Conservation (phyloP, 2,888 invertebrate genomes). For the Chironomus riparius region DNA sequence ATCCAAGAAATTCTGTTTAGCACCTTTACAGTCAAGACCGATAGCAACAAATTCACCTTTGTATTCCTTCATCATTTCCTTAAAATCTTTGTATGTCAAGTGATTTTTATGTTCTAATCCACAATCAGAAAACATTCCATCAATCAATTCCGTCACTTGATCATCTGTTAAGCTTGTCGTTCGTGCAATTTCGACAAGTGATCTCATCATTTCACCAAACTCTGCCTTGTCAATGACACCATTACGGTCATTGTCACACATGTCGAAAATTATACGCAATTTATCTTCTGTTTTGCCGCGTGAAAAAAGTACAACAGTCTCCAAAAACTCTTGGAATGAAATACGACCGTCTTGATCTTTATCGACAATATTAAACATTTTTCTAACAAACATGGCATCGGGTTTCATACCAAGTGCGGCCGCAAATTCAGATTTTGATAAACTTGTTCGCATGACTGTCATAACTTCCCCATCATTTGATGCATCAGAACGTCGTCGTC, state of each 20-base stretch:
- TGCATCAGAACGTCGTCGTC: constrained; percentile 61
- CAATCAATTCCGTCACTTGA: constrained; percentile 84
- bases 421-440: constrained; percentile 88
- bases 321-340: constrained; percentile 91
- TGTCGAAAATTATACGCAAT: constrained; percentile 87
- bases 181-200: constrained; percentile 84
- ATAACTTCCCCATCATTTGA: constrained; percentile 73
- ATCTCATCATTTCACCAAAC: constrained; percentile 85
- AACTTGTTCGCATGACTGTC: constrained; percentile 85
- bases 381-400: constrained; percentile 88
- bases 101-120: constrained; percentile 84
- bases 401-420: constrained; percentile 92
- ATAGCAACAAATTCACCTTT: constrained; percentile 93
- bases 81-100: constrained; percentile 84
- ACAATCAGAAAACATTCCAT: constrained; percentile 89
- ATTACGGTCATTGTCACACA: constrained; percentile 93
- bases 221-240: constrained; percentile 91
- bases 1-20: constrained; percentile 89
- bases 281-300: constrained; percentile 90
- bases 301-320: constrained; percentile 86
- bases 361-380: constrained; percentile 97
- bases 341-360: constrained; percentile 89
- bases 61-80: constrained; percentile 93
- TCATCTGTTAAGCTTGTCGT: constrained; percentile 84
- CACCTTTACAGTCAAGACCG: constrained; percentile 88